These are phyloP conservation scores for Mellilla xanthometata DNA, from an alignment of 2,888 invertebrate genomes.

Conservation along the genomic window DNA sequence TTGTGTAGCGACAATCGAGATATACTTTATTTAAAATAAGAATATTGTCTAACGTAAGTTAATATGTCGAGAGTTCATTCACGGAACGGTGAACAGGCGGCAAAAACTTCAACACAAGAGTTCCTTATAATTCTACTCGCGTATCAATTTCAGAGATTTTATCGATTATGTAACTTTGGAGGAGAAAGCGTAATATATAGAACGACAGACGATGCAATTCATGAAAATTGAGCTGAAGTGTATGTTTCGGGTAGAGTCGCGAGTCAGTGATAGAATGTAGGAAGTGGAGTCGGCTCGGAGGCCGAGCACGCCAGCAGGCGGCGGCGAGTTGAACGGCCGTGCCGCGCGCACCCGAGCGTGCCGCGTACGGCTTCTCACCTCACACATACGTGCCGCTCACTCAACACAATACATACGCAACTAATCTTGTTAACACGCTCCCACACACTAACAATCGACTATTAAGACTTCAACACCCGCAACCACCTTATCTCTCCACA, in stretches of 20 bases:
- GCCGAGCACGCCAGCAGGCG: slow-evolving; percentile 53
- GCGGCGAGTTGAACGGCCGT: slow-evolving; percentile 72
- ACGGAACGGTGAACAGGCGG: background rate
- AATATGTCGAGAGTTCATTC: background rate
- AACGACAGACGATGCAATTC: no score
- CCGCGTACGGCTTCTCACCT: slow-evolving; percentile 60
- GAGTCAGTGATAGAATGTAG: slow-evolving; percentile 53
- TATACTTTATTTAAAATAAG: no score
- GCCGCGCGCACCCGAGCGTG: slow-evolving; percentile 66
- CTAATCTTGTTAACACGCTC: slow-evolving; percentile 14
- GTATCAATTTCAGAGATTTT: background rate
- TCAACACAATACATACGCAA: slow-evolving; percentile 15
- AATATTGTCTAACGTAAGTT: no score
- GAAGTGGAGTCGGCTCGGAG: slow-evolving; percentile 70
- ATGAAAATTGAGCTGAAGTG: no score
- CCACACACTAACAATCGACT: slow-evolving; percentile 15
- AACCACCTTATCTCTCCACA: slow-evolving; percentile 23
- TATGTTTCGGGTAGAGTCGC: slow-evolving; percentile 9
- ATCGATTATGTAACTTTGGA: no score
- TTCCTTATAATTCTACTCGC: background rate
- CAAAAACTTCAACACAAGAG: background rate
- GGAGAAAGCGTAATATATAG: no score
- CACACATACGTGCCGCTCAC: slow-evolving; percentile 29
- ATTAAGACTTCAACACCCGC: slow-evolving; percentile 9
- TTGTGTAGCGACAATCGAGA: no score